phyloP scores from a whole-genome alignment of 2,113 vertebrate species.

The Sturnira hondurensis region DNA sequence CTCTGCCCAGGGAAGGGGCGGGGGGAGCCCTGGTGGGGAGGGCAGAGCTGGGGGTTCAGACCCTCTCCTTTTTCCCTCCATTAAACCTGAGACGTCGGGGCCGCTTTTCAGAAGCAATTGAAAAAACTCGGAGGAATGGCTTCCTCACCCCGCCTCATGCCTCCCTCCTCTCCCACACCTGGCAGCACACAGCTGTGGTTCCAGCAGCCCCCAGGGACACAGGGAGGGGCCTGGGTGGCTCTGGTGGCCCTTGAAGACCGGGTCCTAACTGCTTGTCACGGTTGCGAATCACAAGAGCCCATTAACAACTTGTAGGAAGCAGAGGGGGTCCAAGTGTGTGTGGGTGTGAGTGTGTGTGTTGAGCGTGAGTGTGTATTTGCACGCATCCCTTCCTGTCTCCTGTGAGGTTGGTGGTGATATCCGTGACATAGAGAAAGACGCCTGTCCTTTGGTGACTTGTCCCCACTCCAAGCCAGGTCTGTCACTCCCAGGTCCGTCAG shows the following conservation, averaged over 20 bases:
- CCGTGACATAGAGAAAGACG: conserved; percentile 25
- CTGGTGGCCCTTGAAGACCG: fast-evolving
- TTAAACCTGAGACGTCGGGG: neutral
- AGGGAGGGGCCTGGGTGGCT: neutral
- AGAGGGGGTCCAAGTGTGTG: neutral
- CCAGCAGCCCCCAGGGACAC: neutral
- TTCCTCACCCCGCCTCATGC: no score
- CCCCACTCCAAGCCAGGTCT: neutral
- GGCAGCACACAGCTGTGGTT: fast-evolving
- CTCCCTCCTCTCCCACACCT: neutral
- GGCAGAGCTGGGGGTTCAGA: neutral
- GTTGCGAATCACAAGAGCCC: neutral
- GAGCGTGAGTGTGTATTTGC: neutral
- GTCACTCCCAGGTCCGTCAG: neutral
- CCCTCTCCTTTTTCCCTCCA: neutral
- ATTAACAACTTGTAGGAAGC: neutral
- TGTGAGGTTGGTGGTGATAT: conserved; percentile 55
- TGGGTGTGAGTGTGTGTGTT: neutral
- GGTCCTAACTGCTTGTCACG: fast-evolving
- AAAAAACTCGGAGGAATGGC: neutral
- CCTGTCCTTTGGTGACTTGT: conserved; percentile 58
- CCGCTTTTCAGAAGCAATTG: neutral
- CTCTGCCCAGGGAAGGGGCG: neutral
- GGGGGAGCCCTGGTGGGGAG: neutral
- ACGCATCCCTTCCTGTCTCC: conserved; percentile 27